Evolutionary conservation across 2,888 invertebrate genomes (phyloP), one percentile per base, ranked within the genome.

Genomic region (Zygaena filipendulae): DNA sequence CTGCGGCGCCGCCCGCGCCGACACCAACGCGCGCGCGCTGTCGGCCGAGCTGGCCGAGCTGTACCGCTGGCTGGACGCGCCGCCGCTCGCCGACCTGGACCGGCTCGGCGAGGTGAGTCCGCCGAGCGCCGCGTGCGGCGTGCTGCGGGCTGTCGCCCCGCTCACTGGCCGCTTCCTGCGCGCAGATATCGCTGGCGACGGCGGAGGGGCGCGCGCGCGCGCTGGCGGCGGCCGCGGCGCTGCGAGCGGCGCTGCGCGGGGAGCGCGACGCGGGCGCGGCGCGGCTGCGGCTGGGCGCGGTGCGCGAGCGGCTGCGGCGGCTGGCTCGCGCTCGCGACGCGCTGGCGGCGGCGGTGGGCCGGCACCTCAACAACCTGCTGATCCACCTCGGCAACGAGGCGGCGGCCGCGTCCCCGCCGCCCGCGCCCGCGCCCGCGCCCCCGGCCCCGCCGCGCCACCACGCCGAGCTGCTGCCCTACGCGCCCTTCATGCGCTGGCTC

Each of bases 301-400:
- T 63, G 40, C 49, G 69, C 27, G 67, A 68, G 47, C 54, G 67
- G 29, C 46, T 68, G 51, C 52, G 66, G 30, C 50, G 62, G 2
- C 50, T 69, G 34, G 38, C 46, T 34, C 61, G 68, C 39, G 63
- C 68, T n/a, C 44, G 45, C 2, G 68, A 68, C 31, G 47, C 52
- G 40, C 52, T 61, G n/a, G 88, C 92, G 18, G 49, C 48, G 30
- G 87, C 90, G 23, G 85, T 97, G 29, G 90, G 91, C 35, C 85
- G 95, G 11, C 95, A 97, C 64, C 82, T 98, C 27, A 96, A 96
- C 62, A 97, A 97, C 77, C 82, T 95, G 27, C 95, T 98, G 46
- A 94, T 96, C 51, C 95, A 97, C 72, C 87, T 95, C 77, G 96
- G 86, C 28, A 84, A 84, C 59, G 82, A 77, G 52, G 77, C 75